A percentile compares a stretch with the other conserved stretches of the same genome.
Conservation (phyloP, 2,113 vertebrate genomes). For the Hydrolagus affinis region DNA sequence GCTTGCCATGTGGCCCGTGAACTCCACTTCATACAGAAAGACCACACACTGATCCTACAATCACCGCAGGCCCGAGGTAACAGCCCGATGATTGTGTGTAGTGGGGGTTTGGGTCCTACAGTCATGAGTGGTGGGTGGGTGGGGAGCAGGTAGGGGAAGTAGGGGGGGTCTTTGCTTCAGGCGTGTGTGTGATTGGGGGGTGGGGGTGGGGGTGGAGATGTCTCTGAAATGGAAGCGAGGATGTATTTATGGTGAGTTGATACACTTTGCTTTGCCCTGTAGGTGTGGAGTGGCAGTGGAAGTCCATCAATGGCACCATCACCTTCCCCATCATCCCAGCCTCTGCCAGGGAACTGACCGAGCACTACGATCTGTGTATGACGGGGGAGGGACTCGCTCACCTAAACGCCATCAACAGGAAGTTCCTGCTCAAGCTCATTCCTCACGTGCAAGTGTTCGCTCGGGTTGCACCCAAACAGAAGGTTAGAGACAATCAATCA, state of each 20-base stretch:
- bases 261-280: not conserved
- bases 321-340: slow-evolving; percentile 48
- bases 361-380: slow-evolving; percentile 70
- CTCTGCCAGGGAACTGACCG: slow-evolving; percentile 52
- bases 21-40: slow-evolving; percentile 79
- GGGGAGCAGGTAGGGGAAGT: no score
- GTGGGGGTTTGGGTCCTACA: not conserved
- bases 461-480: slow-evolving; percentile 64
- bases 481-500: slow-evolving; percentile 45
- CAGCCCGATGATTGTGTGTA: not conserved
- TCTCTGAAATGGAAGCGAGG: not conserved
- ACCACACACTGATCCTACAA: slow-evolving; percentile 73
- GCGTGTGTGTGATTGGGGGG: not conserved
- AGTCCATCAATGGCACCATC: slow-evolving; percentile 65
- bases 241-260: no score
- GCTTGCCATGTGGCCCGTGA: slow-evolving; percentile 91
- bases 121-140: not conserved
- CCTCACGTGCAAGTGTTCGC: slow-evolving; percentile 62
- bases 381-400: slow-evolving; percentile 78
- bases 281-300: slow-evolving; percentile 63
- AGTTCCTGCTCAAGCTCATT: slow-evolving; percentile 51
- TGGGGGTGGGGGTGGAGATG: no score
- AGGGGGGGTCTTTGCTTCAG: no score
- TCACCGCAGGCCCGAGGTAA: slow-evolving; percentile 47
- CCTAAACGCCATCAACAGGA: slow-evolving; percentile 45